Conservation (phyloP, 2,888 invertebrate species). For the Endomychus coccineus region DNA sequence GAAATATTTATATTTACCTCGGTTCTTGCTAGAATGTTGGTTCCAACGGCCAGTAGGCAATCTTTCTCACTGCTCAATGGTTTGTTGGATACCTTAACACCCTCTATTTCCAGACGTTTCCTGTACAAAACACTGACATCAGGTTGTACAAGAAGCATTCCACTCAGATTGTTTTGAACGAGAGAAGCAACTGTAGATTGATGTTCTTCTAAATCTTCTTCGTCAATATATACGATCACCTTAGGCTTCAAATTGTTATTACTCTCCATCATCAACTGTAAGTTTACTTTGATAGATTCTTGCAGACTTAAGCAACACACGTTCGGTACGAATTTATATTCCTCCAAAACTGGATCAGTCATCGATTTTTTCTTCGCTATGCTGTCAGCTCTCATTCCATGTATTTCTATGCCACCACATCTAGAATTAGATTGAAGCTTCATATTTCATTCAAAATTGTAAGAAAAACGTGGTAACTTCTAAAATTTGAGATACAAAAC, state of each 20-base stretch:
- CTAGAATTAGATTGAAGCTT: conserved; percentile 3
- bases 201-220: too few species aligned
- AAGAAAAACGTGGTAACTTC: too few species aligned
- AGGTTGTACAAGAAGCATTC: too few species aligned
- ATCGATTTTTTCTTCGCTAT: conserved; percentile 61
- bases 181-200: too few species aligned
- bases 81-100: conserved; percentile 54
- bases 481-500: too few species aligned
- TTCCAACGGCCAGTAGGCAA: conserved; percentile 25
- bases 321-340: conserved; percentile 63
- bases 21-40: conserved; percentile 45
- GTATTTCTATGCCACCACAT: conserved; percentile 68
- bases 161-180: too few species aligned
- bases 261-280: too few species aligned
- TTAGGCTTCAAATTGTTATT: too few species aligned
- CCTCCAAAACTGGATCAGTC: conserved; percentile 66
- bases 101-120: conserved; percentile 45
- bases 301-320: conserved; percentile 17
- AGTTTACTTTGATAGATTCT: conserved; percentile 47
- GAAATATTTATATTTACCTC: too few species aligned
- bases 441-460: too few species aligned
- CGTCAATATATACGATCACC: too few species aligned
- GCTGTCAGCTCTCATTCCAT: conserved; percentile 66
- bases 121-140: conserved; percentile 54
- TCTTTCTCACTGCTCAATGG: conserved; percentile 42